Base-by-base conservation (phyloP, 1,140 invertebrate species). In the Sesamia nonagrioides region DNA sequence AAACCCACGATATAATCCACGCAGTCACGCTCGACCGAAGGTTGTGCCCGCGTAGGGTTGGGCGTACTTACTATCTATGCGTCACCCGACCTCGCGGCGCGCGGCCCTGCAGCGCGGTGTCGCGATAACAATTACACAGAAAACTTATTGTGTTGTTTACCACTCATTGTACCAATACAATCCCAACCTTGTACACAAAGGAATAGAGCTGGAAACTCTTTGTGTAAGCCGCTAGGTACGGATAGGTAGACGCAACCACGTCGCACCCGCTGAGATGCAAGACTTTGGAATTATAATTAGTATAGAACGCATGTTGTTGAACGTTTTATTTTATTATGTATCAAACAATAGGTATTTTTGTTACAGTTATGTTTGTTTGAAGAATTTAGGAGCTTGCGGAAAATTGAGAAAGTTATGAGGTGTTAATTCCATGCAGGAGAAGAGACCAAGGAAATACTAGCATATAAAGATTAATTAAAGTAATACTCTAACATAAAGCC, bases 91-190 rank as follows among this genome's bases (percentile, higher is more conserved):
- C 60, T 72, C 77, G 52, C 54, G 66, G 11, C 27, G 27, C 27
- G 27, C 79, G 74, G 66, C 79, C 45, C 68, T 35, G 66, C 76
- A 66, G 7, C 63, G 69, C 81, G 58, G 69, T 63, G 58, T 77
- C 78, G 68, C 78, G 82, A 83, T 83, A 83, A 83, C 82, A 83
- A 83, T 82, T 91, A 91, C 87, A 84, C 82, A 88, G 85, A 88
- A 88, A 88, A 84, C 83, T 89, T 83, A 86, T 83, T 84, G 83
- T 84, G 82, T 82, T 85, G 80, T 71, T 73, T 76, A 76, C 74
- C 48, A 35, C 60, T 48, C n/a, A 21, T 1, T 0, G 11, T 2
- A 6, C 48, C 48, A 66, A 11, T 11, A 6, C 15, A 76, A 40
- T 40, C 6, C 8, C 60, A 17, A 76, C 74, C 33, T 50, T 76